Evolutionary conservation across 2,888 invertebrate species (phyloP).

Genomic region (Trichopria drosophilae): DNA sequence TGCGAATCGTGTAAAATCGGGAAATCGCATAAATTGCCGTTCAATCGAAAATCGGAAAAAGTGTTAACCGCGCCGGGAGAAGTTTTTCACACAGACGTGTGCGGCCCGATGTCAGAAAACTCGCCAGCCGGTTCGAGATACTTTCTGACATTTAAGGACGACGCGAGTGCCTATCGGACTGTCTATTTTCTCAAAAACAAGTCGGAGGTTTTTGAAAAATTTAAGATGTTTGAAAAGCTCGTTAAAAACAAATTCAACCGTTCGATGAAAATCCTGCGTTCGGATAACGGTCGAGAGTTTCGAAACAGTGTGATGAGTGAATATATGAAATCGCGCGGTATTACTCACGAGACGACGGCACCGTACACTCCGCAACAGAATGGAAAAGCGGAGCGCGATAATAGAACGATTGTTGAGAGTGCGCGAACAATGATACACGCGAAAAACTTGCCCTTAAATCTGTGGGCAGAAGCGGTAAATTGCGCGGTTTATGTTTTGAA

Average conservation of each 20-base stretch:
- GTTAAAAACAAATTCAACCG: constrained; percentile 24
- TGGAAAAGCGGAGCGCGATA: no score
- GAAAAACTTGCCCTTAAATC: constrained; percentile 19
- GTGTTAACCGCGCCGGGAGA: no score
- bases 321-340: constrained; percentile 36
- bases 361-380: no score
- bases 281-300: constrained; percentile 32
- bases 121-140: constrained; percentile 28
- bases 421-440: constrained; percentile 29
- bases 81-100: constrained; percentile 36
- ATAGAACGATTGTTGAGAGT: constrained; percentile 30
- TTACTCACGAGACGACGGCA: no score
- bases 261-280: constrained; percentile 18
- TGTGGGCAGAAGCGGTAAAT: constrained; percentile 30
- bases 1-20: constrained; percentile 37
- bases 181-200: constrained; percentile 29
- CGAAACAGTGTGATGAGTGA: constrained; percentile 23
- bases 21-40: constrained; percentile 32
- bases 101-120: constrained; percentile 28
- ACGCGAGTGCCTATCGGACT: constrained; percentile 23
- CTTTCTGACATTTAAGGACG: constrained; percentile 33
- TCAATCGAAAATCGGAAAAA: constrained; percentile 3
- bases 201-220: constrained; percentile 24
- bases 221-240: constrained; percentile 25
- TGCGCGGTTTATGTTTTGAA: constrained; percentile 31